A percentile compares a stretch with the other conserved stretches of the same genome.
Evolutionary conservation across 2,113 vertebrate genomes (phyloP).

Genomic region (Austrofundulus limnaeus): DNA sequence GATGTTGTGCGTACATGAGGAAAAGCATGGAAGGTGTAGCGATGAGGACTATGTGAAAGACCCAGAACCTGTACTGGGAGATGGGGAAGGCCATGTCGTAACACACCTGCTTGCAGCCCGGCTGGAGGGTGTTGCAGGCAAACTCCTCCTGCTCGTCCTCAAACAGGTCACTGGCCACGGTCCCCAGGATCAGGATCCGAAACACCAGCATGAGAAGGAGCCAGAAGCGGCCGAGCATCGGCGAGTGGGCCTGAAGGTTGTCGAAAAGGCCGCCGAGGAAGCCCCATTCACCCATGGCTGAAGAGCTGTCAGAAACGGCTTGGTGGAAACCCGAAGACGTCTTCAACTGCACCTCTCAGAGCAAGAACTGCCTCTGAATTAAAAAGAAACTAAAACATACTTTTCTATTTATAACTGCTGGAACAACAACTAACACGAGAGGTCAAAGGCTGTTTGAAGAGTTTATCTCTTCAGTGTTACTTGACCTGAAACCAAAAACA

Average conservation of each 20-base stretch:
- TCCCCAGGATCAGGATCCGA: slow-evolving; percentile 89
- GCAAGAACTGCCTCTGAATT: background rate
- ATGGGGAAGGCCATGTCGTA: slow-evolving; percentile 91
- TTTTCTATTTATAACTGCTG: background rate
- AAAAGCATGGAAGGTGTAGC: slow-evolving; percentile 88
- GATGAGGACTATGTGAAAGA: slow-evolving; percentile 91
- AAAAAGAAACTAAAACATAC: slow-evolving; percentile 25
- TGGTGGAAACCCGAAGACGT: background rate
- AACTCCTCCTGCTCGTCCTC: slow-evolving; percentile 91
- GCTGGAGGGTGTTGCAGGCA: slow-evolving; percentile 90
- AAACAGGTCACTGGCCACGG: slow-evolving; percentile 89
- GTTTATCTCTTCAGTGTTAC: background rate
- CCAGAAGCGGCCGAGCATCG: slow-evolving; percentile 92
- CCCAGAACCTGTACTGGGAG: slow-evolving; percentile 95
- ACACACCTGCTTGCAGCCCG: slow-evolving; percentile 91
- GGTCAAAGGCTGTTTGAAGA: slow-evolving; percentile 8
- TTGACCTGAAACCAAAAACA: slow-evolving; percentile 22
- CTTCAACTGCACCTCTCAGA: background rate
- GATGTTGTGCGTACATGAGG: slow-evolving; percentile 87
- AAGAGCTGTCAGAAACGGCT: background rate
- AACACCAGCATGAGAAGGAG: slow-evolving; percentile 91
- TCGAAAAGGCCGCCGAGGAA: slow-evolving; percentile 86
- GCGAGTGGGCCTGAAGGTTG: slow-evolving; percentile 85
- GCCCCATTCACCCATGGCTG: slow-evolving; percentile 87
- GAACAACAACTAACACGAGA: background rate